A percentile compares a stretch with the other conserved stretches of the same genome.
These are phyloP conservation scores for Omphaloscelis lunosa DNA, from an alignment of 2,888 invertebrate species.

Conservation along the genomic window DNA sequence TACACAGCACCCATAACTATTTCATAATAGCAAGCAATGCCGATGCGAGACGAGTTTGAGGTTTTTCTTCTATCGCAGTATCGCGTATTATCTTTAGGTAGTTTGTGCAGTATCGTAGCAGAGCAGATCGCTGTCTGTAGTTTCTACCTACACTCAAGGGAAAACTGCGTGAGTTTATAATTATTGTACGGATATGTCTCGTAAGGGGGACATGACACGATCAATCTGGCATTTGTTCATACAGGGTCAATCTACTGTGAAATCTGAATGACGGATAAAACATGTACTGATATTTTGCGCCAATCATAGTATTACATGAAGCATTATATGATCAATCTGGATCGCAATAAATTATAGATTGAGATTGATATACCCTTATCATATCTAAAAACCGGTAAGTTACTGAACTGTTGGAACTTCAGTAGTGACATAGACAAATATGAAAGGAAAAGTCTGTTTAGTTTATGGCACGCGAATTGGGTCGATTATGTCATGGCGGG, in stretches of 20 bases:
- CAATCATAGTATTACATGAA: too few species aligned
- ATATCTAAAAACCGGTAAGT: slow-evolving; percentile 51
- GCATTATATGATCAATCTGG: neutral
- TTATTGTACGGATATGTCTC: neutral
- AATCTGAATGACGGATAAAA: neutral
- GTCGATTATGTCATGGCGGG: slow-evolving; percentile 91
- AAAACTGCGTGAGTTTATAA: neutral
- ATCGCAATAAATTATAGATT: neutral
- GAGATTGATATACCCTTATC: neutral
- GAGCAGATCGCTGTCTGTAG: neutral
- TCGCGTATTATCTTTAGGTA: neutral
- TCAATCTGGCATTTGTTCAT: neutral
- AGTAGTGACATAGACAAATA: slow-evolving; percentile 73
- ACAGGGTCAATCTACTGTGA: neutral
- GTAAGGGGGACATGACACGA: neutral
- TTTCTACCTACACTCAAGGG: neutral
- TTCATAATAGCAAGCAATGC: neutral
- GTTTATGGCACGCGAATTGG: slow-evolving; percentile 85
- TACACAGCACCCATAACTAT: neutral
- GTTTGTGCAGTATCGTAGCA: neutral
- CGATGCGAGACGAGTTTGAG: neutral
- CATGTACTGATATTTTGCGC: neutral
- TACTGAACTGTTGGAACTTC: slow-evolving; percentile 47
- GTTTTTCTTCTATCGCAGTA: neutral
- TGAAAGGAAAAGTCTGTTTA: slow-evolving; percentile 71